Conservation (phyloP, 92 coral and sea anemone genomes). For the Desmophyllum pertusum region DNA sequence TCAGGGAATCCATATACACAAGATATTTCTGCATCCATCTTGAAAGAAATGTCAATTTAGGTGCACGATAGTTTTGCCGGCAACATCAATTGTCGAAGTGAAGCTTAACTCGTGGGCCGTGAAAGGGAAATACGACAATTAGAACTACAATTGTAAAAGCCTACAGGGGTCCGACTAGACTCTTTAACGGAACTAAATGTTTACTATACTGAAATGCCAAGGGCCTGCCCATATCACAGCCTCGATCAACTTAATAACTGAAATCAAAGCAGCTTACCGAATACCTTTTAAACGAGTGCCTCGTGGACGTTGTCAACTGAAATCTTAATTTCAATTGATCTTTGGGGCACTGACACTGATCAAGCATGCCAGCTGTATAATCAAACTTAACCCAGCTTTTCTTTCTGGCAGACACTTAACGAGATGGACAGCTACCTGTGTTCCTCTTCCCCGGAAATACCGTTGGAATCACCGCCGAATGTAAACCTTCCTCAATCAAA, state of each 20-base stretch:
- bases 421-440: constrained; percentile 81
- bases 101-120: neutral
- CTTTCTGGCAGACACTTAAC: constrained; percentile 55
- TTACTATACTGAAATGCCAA: neutral
- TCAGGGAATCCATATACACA: constrained; percentile 2
- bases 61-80: neutral
- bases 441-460: constrained; percentile 57
- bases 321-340: neutral
- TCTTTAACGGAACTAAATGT: constrained; percentile 11
- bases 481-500: constrained; percentile 14
- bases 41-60: neutral
- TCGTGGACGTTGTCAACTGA: neutral
- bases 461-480: constrained; percentile 25
- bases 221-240: constrained; percentile 4
- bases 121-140: constrained; percentile 4
- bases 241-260: neutral
- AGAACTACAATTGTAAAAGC: neutral
- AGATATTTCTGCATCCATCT: neutral
- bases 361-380: neutral
- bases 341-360: neutral
- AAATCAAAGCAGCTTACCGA: neutral
- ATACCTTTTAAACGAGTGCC: neutral
- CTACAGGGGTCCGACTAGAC: constrained; percentile 4
- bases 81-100: too few species aligned
- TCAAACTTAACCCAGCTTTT: neutral